A percentile compares a stretch with the other conserved stretches of the same genome.
Conservation (phyloP, 2,888 invertebrate genomes). For the Autographa gamma region DNA sequence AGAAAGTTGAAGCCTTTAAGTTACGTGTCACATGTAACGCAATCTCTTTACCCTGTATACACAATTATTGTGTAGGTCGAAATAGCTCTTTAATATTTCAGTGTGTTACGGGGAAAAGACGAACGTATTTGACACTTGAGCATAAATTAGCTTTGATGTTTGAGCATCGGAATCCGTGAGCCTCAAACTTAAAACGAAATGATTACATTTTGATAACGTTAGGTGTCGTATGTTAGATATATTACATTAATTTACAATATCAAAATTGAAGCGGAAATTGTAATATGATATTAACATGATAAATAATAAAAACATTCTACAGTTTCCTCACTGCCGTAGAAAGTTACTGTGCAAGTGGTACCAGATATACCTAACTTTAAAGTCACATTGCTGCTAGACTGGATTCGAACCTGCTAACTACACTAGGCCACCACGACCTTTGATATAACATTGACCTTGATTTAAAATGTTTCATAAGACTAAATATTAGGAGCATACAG, state of each 20-base stretch:
- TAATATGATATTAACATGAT: too few relatives aligned
- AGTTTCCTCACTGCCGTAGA: too few relatives aligned
- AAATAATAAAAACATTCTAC: too few relatives aligned
- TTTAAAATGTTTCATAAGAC: conserved; percentile 12
- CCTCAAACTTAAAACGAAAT: conserved; percentile 5
- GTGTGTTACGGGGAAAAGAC: neutral
- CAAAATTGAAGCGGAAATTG: neutral
- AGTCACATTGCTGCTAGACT: too few relatives aligned
- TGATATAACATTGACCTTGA: conserved; percentile 12
- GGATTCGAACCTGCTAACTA: too few relatives aligned
- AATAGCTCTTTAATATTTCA: conserved; percentile 13
- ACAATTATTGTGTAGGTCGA: neutral
- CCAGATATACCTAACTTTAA: too few relatives aligned
- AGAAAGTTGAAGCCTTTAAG: neutral
- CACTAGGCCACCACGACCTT: neutral
- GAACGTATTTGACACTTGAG: neutral
- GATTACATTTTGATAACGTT: neutral
- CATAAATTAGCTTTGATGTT: neutral
- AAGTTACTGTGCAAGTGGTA: too few relatives aligned
- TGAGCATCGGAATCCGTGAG: conserved; percentile 6
- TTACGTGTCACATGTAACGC: neutral
- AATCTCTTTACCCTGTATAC: neutral
- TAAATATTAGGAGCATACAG: conserved; percentile 44
- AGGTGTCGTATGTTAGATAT: conserved; percentile 1
- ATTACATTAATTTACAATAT: conserved; percentile 3